Percentiles rank a stretch among this genome's conserved stretches.
These are phyloP conservation scores for Choristoneura rosaceana DNA, from an alignment of 2,888 invertebrate genomes.

Conservation along the genomic window DNA sequence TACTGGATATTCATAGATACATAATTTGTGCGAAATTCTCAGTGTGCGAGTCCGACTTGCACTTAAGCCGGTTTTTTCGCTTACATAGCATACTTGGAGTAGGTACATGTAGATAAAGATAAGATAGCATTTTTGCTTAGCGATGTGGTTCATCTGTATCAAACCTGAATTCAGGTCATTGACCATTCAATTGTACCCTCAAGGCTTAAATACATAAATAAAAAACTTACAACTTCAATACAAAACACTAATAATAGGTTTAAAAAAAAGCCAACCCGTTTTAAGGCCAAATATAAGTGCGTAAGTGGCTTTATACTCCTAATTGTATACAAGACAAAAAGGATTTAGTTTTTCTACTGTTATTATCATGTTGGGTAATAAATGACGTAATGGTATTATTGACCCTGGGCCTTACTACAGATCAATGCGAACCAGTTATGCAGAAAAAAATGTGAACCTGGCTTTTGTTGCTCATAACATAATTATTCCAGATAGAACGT, in stretches of 20 bases:
- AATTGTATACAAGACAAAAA: conserved; percentile 53
- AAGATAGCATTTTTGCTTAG: too few species aligned
- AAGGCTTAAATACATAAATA: conserved; percentile 7
- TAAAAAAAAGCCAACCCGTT: conserved; percentile 23
- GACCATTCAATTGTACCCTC: background rate
- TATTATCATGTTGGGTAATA: conserved; percentile 44
- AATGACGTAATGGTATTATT: conserved; percentile 44
- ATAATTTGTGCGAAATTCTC: too few species aligned
- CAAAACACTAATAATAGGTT: background rate
- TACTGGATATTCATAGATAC: too few species aligned
- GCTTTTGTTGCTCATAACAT: background rate
- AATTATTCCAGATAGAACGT: too few species aligned
- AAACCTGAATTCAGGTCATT: background rate
- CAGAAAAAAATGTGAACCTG: background rate
- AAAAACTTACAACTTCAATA: background rate
- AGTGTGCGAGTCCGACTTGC: too few species aligned
- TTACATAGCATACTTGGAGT: too few species aligned
- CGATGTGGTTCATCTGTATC: background rate
- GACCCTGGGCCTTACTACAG: conserved; percentile 37
- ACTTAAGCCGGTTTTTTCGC: too few species aligned
- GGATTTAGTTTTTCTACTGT: conserved; percentile 48
- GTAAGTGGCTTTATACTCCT: too few species aligned
- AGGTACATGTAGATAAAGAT: too few species aligned
- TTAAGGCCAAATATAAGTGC: conserved; percentile 21
- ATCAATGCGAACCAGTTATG: background rate